Evolutionary conservation across 2,888 invertebrate species (phyloP).

Genomic region (Erebia palarica): DNA sequence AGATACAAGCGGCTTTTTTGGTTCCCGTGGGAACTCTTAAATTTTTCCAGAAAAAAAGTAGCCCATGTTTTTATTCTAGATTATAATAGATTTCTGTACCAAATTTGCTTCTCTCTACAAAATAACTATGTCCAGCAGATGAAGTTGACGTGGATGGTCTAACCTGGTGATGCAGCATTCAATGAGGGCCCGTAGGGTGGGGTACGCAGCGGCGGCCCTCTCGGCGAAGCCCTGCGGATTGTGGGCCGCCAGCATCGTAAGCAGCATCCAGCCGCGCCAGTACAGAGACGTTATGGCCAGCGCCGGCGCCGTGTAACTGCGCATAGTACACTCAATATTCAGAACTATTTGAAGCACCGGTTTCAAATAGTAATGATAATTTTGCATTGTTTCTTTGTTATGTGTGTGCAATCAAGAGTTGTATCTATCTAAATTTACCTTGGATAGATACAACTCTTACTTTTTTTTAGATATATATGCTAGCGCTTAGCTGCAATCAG

Average conservation of each 20-base stretch:
- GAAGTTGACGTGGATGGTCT: conserved; percentile 33
- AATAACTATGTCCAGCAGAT: background rate
- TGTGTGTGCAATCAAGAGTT: too few species aligned
- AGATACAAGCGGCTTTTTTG: too few species aligned
- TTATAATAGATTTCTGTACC: too few species aligned
- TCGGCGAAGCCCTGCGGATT: conserved; percentile 94
- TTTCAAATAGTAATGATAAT: too few species aligned
- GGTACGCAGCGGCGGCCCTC: conserved; percentile 94
- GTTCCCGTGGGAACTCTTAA: too few species aligned
- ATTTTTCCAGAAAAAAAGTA: too few species aligned
- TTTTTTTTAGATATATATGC: too few species aligned
- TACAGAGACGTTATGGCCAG: conserved; percentile 95
- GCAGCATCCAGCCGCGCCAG: conserved; percentile 94
- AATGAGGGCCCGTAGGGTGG: conserved; percentile 94
- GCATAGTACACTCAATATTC: background rate
- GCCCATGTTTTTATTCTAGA: too few species aligned
- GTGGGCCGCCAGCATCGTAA: conserved; percentile 94
- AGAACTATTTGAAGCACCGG: conserved; percentile 41
- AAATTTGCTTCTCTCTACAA: background rate
- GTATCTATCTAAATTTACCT: too few species aligned
- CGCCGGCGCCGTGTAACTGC: conserved; percentile 90
- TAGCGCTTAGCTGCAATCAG: too few species aligned
- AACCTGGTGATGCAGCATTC: conserved; percentile 98
- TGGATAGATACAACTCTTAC: too few species aligned
- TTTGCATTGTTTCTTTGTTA: too few species aligned